phyloP scores from a whole-genome alignment of 2,113 vertebrate genomes.

The Planiliza haematocheilus region DNA sequence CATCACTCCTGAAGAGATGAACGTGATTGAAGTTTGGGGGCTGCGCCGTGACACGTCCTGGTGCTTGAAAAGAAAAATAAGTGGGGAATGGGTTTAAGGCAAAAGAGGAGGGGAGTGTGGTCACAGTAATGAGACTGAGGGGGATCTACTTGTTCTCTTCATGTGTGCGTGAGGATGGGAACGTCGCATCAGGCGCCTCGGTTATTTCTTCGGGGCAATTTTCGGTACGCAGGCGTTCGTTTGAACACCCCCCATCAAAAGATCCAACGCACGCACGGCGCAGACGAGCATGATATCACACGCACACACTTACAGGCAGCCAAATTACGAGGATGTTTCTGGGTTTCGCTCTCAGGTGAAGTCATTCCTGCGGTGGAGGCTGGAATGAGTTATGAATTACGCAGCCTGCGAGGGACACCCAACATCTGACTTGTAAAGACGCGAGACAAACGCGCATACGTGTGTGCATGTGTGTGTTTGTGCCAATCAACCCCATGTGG shows the following conservation, averaged over 20 bases:
- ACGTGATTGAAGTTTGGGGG: conserved; percentile 15
- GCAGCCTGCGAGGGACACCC: conserved; percentile 15
- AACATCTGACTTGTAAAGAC: conserved; percentile 9
- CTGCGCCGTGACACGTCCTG: conserved; percentile 45
- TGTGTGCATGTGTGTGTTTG: conserved; percentile 13
- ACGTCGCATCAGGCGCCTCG: neutral
- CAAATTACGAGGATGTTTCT: conserved; percentile 42
- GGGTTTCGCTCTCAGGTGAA: conserved; percentile 56
- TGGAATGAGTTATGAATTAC: conserved; percentile 46
- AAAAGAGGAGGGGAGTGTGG: conserved; percentile 1
- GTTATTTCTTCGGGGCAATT: conserved; percentile 15
- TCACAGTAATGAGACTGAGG: conserved; percentile 38
- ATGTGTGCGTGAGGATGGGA: neutral
- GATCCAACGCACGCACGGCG: neutral
- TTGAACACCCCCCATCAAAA: neutral
- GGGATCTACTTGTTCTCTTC: neutral
- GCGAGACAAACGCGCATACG: neutral
- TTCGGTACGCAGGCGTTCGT: neutral
- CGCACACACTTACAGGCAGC: conserved; percentile 22
- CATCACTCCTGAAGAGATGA: conserved; percentile 18
- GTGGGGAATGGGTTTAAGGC: neutral
- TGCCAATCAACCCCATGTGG: conserved; percentile 12
- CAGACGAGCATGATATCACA: conserved; percentile 24
- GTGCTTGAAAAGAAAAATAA: conserved; percentile 14
- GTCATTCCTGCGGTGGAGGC: conserved; percentile 64